Percentiles rank a stretch among this genome's conserved stretches.
Evolutionary conservation across 2,113 vertebrate species (phyloP).

Genomic region (Atrichornis clamosus): DNA sequence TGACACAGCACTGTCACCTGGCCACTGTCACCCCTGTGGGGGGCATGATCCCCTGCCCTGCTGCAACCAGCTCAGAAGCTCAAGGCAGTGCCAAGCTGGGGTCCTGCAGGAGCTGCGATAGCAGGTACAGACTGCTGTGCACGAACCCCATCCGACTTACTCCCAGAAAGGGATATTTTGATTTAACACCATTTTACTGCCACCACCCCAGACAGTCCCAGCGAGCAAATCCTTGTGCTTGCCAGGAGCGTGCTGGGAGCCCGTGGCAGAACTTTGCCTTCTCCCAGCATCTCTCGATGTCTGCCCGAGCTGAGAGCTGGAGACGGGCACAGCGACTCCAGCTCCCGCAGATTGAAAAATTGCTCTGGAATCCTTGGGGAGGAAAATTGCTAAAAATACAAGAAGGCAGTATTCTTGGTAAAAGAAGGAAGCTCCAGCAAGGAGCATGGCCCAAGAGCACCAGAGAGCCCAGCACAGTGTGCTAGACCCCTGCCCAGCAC

Average conservation of each 20-base stretch:
- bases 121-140: not conserved
- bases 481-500: not conserved
- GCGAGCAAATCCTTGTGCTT: accelerated
- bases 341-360: constrained; percentile 23
- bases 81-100: not conserved
- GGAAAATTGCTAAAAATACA: constrained; percentile 57
- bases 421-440: not conserved
- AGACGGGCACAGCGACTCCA: not conserved
- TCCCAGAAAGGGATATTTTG: not conserved
- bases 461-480: not conserved
- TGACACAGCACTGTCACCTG: not conserved
- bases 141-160: accelerated
- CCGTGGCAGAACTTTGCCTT: not conserved
- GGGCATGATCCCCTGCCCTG: accelerated
- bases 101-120: accelerated
- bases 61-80: accelerated
- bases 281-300: not conserved
- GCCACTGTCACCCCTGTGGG: not conserved
- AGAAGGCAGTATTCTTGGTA: not conserved
- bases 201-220: not conserved
- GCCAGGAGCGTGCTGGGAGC: not conserved
- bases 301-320: not conserved
- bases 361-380: constrained; percentile 37
- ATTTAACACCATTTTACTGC: not conserved
- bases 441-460: not conserved